phyloP scores from a whole-genome alignment of 2,797 vertebrate genomes.

The Malurus splendens region DNA sequence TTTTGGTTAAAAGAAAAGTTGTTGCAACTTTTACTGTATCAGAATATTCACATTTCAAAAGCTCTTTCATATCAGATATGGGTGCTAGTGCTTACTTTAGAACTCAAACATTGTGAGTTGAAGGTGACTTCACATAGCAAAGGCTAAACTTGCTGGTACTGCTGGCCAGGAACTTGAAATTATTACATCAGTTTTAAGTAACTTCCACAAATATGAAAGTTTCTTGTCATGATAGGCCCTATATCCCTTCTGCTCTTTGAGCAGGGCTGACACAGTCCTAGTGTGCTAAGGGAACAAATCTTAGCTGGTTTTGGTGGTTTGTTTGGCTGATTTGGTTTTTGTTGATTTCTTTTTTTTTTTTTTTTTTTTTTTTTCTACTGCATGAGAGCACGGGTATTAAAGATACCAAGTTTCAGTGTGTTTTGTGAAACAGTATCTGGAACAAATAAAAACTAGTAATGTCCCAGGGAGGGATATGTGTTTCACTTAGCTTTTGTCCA shows the following conservation, averaged over 20 bases:
- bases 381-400: neutral
- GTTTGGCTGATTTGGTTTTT: neutral
- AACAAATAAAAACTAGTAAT: neutral
- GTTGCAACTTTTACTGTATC: neutral
- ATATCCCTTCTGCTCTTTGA: neutral
- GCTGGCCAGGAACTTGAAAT: neutral
- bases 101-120: neutral
- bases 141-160: neutral
- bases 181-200: neutral
- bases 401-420: neutral
- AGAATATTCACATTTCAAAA: constrained; percentile 5
- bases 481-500: neutral
- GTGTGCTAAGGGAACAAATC: neutral
- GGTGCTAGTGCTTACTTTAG: neutral
- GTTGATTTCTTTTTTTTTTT: neutral
- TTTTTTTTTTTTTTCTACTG: neutral
- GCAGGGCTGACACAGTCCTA: neutral
- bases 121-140: constrained; percentile 21
- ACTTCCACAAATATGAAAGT: neutral
- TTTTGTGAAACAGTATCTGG: neutral
- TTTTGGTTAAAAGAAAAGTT: neutral
- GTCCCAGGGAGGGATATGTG: neutral
- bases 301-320: neutral
- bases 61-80: neutral
- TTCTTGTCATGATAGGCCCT: neutral